Evolutionary conservation across 2,113 vertebrate genomes (phyloP), one percentile per base, ranked within the genome.

Genomic region (Equus przewalskii): DNA sequence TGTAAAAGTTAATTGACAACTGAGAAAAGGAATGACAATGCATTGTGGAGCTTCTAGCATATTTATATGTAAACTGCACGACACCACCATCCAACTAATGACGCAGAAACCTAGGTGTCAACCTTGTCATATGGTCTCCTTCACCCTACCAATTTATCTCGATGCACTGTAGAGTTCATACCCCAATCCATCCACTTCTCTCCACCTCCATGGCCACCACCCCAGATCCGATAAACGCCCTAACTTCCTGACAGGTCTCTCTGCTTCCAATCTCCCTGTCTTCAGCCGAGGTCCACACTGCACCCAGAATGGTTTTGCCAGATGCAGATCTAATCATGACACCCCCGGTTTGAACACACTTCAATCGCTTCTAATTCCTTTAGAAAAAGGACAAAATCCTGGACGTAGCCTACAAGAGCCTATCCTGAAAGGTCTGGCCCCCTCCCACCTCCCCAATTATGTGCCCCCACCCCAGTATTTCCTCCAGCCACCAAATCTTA

Each of bases 1-100:
- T 75, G 56, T 46, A 49, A n/a, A 65, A 30, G 46, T 7, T 15
- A 58, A 26, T 0, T 7, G 70, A 69, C 33, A 33, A 1, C 0
- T 7, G 62, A 54, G 33, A 49, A 60, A 60, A 51, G 36, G 44
- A 65, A 67, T 0, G 49, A 28, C 8, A 11, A n/a, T 6, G 22
- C 3, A 13, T 8, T 33, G 5, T 54, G 36, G 30, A 3, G 44
- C 69, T 88, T 13, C 22, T 4, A 33, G 72, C 46, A 62, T 0
- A 13, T 70, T 54, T 16, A n/a, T 2, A 26, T 9, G n/a, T 28
- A 26, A 56, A 62, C 67, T 12, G 33, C 6, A 1, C 0, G 30
- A 62, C 22, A 5, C 46, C 16, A 3, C 21, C 3, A 6, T 10
- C 46, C 10, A 24, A 15, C 18, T 13, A 9, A 5, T 21, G 11